Conservation (phyloP, 1,140 invertebrate species). For the Periplaneta americana region DNA sequence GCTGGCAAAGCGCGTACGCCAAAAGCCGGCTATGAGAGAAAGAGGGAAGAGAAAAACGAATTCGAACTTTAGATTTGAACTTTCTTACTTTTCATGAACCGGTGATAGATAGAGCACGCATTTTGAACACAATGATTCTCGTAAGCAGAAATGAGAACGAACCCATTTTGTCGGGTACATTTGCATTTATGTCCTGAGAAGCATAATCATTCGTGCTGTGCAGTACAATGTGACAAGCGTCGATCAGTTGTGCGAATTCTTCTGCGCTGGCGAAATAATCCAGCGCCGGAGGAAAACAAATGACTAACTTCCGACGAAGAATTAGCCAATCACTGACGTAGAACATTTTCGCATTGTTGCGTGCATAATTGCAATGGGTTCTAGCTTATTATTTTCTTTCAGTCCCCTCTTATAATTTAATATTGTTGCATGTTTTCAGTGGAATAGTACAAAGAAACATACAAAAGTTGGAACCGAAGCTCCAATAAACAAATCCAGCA, state of each 20-base stretch:
- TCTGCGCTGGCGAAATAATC: not conserved
- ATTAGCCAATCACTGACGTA: not conserved
- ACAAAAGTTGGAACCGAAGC: not conserved
- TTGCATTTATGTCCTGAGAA: not conserved
- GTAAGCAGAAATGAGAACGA: not conserved
- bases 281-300: not conserved
- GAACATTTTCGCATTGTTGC: not conserved
- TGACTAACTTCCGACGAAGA: not conserved
- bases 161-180: not conserved
- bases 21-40: conserved; percentile 7
- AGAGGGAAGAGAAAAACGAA: not conserved
- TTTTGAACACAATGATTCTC: not conserved
- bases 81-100: conserved; percentile 8
- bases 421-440: not conserved
- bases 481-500: not conserved
- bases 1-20: conserved; percentile 13
- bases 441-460: not conserved
- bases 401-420: not conserved
- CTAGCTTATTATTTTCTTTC: not conserved
- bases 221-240: not conserved
- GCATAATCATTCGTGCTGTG: not conserved
- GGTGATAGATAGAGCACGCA: conserved; percentile 4
- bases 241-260: not conserved
- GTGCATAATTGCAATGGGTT: not conserved
- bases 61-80: not conserved